Percentiles rank a stretch among this genome's conserved stretches.
phyloP scores from a whole-genome alignment of 2,888 invertebrate genomes.

The Stenichneumon culpator region DNA sequence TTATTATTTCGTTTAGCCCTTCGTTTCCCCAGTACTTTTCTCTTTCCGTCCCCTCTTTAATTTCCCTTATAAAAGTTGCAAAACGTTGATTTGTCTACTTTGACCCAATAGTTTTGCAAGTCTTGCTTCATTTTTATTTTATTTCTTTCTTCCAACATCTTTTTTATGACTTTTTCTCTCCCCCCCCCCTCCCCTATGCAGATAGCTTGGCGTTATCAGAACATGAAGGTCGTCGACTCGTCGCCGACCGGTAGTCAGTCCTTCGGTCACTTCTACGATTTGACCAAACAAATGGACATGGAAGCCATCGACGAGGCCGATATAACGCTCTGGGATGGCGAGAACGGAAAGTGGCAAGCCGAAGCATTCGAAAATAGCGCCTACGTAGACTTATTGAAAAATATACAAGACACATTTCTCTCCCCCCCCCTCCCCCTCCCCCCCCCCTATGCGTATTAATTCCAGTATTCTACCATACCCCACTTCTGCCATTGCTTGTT shows the following conservation, averaged over 20 bases:
- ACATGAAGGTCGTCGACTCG: slow-evolving; percentile 88
- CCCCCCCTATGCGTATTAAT: too few relatives aligned
- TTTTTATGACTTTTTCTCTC: too few relatives aligned
- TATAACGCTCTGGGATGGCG: slow-evolving; percentile 87
- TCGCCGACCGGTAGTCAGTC: slow-evolving; percentile 86
- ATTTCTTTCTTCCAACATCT: too few relatives aligned
- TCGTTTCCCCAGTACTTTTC: slow-evolving; percentile 23
- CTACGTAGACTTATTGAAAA: slow-evolving; percentile 86
- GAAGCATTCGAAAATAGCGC: slow-evolving; percentile 84
- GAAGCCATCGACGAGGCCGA: slow-evolving; percentile 87
- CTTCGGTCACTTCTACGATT: slow-evolving; percentile 94
- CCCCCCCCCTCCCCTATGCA: too few relatives aligned
- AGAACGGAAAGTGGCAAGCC: slow-evolving; percentile 69
- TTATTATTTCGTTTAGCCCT: not conserved
- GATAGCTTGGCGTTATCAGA: slow-evolving; percentile 96
- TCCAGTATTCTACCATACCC: too few relatives aligned
- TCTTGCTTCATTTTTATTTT: too few relatives aligned
- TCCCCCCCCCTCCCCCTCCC: too few relatives aligned
- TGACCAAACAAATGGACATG: slow-evolving; percentile 90
- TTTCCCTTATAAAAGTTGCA: not conserved
- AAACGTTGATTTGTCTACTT: slow-evolving; percentile 2
- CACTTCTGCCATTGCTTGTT: too few relatives aligned
- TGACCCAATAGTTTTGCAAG: slow-evolving; percentile 8
- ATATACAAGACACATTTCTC: slow-evolving; percentile 86
- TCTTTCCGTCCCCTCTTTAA: not conserved